Evolutionary conservation across 2,888 invertebrate genomes (phyloP).

Genomic region (Aspidiotus destructor): DNA sequence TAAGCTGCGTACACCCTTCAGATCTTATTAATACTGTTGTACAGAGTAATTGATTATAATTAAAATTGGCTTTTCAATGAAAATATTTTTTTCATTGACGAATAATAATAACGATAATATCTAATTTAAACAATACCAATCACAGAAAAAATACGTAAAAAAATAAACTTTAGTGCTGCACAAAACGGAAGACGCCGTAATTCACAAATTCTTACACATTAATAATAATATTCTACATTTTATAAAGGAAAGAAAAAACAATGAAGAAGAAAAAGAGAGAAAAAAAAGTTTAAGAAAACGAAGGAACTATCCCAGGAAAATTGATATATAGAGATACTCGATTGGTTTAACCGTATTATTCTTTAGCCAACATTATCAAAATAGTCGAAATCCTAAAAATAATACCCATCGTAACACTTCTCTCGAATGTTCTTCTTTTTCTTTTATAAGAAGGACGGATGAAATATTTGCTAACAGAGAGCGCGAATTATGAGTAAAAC

Average conservation of each 20-base stretch:
- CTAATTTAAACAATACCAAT: conserved; percentile 18
- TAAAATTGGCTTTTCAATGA: too few relatives aligned
- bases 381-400: neutral
- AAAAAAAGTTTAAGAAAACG: neutral
- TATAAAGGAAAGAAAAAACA: neutral
- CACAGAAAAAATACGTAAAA: conserved; percentile 15
- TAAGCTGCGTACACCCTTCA: too few relatives aligned
- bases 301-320: conserved; percentile 4
- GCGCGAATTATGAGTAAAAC: neutral
- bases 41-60: too few relatives aligned
- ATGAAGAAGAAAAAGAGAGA: neutral
- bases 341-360: neutral
- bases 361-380: neutral
- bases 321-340: neutral
- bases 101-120: too few relatives aligned
- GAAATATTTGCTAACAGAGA: conserved; percentile 14
- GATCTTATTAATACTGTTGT: too few relatives aligned
- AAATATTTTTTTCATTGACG: too few relatives aligned
- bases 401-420: neutral
- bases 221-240: neutral
- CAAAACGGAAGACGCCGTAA: neutral
- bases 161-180: neutral
- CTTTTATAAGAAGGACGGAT: conserved; percentile 12
- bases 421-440: neutral
- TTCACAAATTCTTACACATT: too few relatives aligned